Base-by-base conservation (phyloP, 2,113 vertebrate genomes). In the Myrmophylax atrothorax region DNA sequence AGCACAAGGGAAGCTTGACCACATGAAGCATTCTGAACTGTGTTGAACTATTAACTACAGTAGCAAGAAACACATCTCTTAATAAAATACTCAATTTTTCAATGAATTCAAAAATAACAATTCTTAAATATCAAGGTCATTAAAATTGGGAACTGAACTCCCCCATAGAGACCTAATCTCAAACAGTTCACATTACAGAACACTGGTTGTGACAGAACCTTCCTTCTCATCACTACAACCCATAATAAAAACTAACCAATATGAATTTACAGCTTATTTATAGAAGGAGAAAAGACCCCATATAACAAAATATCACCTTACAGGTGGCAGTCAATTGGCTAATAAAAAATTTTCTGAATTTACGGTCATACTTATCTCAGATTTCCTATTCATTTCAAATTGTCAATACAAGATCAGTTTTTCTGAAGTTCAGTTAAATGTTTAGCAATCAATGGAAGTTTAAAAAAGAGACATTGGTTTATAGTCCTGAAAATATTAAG, bases 381-480 rank as follows among this genome's bases (percentile, higher is more conserved):
- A 16, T 50, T 82, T 87, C n/a, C 37, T 44, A 22, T 19, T n/a
- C 12, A 73, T 46, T 37, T 50, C 56, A 23, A 75, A 50, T 29
- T 46, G 50, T 42, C 18, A 80, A 58, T 9, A 68, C 15, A 82
- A 55, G 8, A 26, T 25, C 18, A 82, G 8, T 24, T 79, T 3
- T n/a, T 76, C 25, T 44, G 20, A 89, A 62, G 35, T 59, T 64
- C 58, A 52, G 19, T n/a, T 42, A 80, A 59, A 72, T 5, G 4
- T 11, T 3, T 55, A 7, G 18, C 2, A 31, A 68, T 19, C 15
- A 59, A 12, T 6, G 6, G 0, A 1, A 14, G 12, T 58, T 35
- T 17, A 46, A 74, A 29, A 42, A 37, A 82, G 14, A 77, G 10
- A 47, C 46, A 74, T 23, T 28, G 25, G 6, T 29, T 33, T 56